Evolutionary conservation across 1,140 invertebrate species (phyloP).

Genomic region (Drosophila prosaltans): DNA sequence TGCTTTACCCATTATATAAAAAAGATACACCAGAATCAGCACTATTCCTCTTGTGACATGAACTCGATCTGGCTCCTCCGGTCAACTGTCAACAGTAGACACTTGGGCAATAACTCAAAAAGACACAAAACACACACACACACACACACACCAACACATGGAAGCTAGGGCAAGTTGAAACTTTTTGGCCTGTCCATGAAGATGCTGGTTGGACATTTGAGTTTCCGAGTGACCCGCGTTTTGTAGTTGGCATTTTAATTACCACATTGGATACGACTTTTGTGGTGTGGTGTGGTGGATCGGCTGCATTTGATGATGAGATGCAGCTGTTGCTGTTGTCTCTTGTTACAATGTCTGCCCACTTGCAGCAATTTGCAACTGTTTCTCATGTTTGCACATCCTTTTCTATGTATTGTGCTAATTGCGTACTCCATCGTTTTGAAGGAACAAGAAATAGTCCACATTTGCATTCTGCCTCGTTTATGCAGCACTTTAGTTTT

Average conservation of each 20-base stretch:
- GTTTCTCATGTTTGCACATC: constrained; percentile 77
- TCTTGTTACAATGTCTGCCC: constrained; percentile 50
- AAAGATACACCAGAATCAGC: constrained; percentile 3
- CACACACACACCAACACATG: constrained; percentile 2
- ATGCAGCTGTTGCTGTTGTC: constrained; percentile 29
- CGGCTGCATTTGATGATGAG: constrained; percentile 63
- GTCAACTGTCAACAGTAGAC: constrained; percentile 57
- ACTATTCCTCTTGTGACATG: constrained; percentile 40
- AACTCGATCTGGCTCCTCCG: constrained; percentile 48
- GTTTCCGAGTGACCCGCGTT: constrained; percentile 46
- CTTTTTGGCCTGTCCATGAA: constrained; percentile 17
- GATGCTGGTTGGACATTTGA: constrained; percentile 26
- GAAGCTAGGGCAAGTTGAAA: constrained; percentile 12
- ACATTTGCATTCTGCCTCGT: constrained; percentile 12
- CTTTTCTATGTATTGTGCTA: constrained; percentile 76
- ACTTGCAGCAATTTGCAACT: constrained; percentile 71
- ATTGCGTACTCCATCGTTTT: constrained; percentile 24
- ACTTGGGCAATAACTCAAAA: constrained; percentile 68
- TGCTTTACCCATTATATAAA: constrained; percentile 47
- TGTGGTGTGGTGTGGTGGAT: constrained; percentile 55
- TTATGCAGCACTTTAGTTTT: not conserved
- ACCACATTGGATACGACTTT: constrained; percentile 37
- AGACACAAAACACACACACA: constrained; percentile 20
- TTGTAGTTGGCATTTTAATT: constrained; percentile 73
- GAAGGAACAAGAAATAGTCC: not conserved